Conservation (phyloP, 2,113 vertebrate genomes). For the Rhinichthys klamathensis region DNA sequence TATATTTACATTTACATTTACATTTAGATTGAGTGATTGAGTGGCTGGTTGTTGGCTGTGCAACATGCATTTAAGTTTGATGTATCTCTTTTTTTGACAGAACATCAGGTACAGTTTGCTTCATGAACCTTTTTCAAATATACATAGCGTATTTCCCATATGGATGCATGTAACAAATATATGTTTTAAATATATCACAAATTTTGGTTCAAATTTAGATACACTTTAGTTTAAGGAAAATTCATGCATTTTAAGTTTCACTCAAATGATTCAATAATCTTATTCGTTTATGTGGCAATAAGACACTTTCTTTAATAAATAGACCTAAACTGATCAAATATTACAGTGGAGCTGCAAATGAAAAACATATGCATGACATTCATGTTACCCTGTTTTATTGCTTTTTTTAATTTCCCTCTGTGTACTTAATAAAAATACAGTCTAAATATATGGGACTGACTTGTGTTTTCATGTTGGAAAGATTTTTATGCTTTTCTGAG, state of each 20-base stretch:
- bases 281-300: not conserved
- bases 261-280: not conserved
- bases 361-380: slow-evolving; percentile 1
- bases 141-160: not conserved
- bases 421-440: not conserved
- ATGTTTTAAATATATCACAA: slow-evolving; percentile 19
- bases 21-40: too few relatives aligned
- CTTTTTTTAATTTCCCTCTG: not conserved
- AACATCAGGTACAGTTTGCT: not conserved
- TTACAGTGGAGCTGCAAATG: not conserved
- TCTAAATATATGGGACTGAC: not conserved
- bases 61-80: not conserved
- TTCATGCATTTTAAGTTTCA: not conserved
- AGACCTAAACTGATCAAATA: not conserved
- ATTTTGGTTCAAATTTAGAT: not conserved
- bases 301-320: not conserved
- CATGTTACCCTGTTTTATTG: not conserved
- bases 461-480: not conserved
- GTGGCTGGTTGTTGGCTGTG: not conserved
- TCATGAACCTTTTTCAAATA: not conserved
- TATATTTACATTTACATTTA: too few relatives aligned
- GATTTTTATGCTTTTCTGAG: not conserved
- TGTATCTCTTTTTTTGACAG: not conserved
- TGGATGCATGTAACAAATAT: not conserved
- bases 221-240: not conserved